phyloP scores from a whole-genome alignment of 2,113 vertebrate genomes.

The Tiliqua scincoides region DNA sequence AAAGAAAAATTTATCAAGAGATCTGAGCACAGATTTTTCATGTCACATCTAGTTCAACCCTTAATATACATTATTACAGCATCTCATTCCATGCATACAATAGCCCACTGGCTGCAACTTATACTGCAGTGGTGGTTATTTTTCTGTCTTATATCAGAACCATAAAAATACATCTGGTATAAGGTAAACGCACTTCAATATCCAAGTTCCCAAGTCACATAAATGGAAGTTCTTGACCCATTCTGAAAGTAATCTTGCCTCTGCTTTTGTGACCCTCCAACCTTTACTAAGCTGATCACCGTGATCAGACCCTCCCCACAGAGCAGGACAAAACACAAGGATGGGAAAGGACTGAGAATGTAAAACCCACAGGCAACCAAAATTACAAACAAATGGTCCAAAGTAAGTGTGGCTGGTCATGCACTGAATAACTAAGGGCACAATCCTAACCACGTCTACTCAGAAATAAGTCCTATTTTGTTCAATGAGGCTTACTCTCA shows the following conservation, averaged over 20 bases:
- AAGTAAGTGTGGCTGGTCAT: neutral
- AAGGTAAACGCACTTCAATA: slow-evolving; percentile 8
- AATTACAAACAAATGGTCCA: neutral
- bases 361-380: neutral
- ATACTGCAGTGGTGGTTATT: neutral
- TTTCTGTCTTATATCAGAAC: neutral
- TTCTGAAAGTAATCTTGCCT: neutral
- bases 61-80: neutral
- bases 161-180: neutral
- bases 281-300: slow-evolving; percentile 1
- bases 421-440: too few relatives aligned
- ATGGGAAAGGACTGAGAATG: neutral
- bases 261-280: neutral
- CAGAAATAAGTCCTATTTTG: too few relatives aligned
- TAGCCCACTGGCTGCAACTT: neutral
- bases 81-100: neutral
- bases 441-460: too few relatives aligned
- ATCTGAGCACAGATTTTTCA: neutral
- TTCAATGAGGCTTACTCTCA: too few relatives aligned
- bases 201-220: neutral
- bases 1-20: neutral
- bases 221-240: slow-evolving; percentile 16
- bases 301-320: neutral
- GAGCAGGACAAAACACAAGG: neutral
- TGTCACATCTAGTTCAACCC: neutral